These are phyloP conservation scores for Junonia oenone DNA, from an alignment of 2,888 invertebrate genomes.

Conservation along the genomic window DNA sequence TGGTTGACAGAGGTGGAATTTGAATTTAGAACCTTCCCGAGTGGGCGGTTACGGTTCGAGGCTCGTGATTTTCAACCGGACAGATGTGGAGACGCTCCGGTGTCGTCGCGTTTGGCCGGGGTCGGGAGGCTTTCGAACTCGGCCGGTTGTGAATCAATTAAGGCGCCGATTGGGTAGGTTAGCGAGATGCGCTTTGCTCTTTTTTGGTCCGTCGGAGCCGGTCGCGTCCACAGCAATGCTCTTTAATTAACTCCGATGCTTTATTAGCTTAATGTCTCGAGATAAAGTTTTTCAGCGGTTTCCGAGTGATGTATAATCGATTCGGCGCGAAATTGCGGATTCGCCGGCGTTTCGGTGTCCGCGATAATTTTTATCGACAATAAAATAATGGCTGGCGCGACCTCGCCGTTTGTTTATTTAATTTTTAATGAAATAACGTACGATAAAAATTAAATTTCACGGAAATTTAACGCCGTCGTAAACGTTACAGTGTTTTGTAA, in stretches of 20 bases:
- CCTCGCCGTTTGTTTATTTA: conserved; percentile 49
- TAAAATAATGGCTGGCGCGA: conserved; percentile 40
- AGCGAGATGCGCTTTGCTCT: conserved; percentile 45
- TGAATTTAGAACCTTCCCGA: conserved; percentile 64
- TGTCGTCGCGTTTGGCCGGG: conserved; percentile 44
- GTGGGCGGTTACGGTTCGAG: conserved; percentile 62
- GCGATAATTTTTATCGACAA: conserved; percentile 51
- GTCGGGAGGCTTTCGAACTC: conserved; percentile 54
- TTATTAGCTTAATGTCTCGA: conserved; percentile 74
- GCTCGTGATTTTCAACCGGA: conserved; percentile 64
- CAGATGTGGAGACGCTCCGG: conserved; percentile 55
- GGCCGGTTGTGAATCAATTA: conserved; percentile 69
- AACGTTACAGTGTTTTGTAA: conserved; percentile 74
- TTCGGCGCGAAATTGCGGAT: conserved; percentile 43
- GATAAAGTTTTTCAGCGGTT: conserved; percentile 57
- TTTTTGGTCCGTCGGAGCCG: conserved; percentile 49
- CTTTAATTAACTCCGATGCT: conserved; percentile 78
- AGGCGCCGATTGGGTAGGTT: conserved; percentile 59
- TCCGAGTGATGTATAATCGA: conserved; percentile 47
- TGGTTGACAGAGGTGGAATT: conserved; percentile 56
- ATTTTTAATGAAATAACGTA: conserved; percentile 55
- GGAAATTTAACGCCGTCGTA: conserved; percentile 69
- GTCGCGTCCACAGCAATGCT: conserved; percentile 40
- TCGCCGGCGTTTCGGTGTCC: conserved; percentile 27
- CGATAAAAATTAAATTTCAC: conserved; percentile 68